Evolutionary conservation across 2,797 vertebrate genomes (phyloP).

Genomic region (Chelmon rostratus): DNA sequence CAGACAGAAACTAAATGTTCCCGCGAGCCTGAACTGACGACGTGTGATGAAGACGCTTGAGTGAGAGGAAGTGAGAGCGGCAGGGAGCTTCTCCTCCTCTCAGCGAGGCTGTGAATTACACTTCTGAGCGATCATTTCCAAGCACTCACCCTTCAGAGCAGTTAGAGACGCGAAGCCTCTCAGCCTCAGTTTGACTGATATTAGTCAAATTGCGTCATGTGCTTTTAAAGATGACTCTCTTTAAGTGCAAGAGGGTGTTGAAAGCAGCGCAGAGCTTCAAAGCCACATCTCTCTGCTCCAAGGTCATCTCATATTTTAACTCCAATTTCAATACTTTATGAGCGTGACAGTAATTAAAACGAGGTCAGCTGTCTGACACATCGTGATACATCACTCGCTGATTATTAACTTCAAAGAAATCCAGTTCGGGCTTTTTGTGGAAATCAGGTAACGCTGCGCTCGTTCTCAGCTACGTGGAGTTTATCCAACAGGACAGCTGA

Average conservation of each 20-base stretch:
- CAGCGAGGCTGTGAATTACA: slow-evolving; percentile 42
- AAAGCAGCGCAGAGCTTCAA: slow-evolving; percentile 56
- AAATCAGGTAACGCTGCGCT: neutral
- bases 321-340: slow-evolving; percentile 65
- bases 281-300: slow-evolving; percentile 57
- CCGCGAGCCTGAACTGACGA: slow-evolving; percentile 33
- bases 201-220: slow-evolving; percentile 75
- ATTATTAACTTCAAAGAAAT: slow-evolving; percentile 7
- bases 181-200: slow-evolving; percentile 58
- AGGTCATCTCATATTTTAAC: slow-evolving; percentile 67
- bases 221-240: slow-evolving; percentile 74
- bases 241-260: slow-evolving; percentile 59
- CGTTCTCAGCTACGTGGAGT: neutral
- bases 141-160: slow-evolving; percentile 45
- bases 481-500: neutral
- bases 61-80: slow-evolving; percentile 20
- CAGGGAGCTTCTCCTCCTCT: slow-evolving; percentile 20
- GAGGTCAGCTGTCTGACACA: slow-evolving; percentile 50
- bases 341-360: slow-evolving; percentile 62
- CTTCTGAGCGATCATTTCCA: slow-evolving; percentile 48
- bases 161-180: slow-evolving; percentile 26
- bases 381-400: slow-evolving; percentile 33
- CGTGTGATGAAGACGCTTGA: slow-evolving; percentile 18
- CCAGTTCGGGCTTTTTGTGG: neutral
- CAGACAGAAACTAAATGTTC: neutral